Conservation (phyloP, 2,113 vertebrate species). For the Tonatia bakeri region DNA sequence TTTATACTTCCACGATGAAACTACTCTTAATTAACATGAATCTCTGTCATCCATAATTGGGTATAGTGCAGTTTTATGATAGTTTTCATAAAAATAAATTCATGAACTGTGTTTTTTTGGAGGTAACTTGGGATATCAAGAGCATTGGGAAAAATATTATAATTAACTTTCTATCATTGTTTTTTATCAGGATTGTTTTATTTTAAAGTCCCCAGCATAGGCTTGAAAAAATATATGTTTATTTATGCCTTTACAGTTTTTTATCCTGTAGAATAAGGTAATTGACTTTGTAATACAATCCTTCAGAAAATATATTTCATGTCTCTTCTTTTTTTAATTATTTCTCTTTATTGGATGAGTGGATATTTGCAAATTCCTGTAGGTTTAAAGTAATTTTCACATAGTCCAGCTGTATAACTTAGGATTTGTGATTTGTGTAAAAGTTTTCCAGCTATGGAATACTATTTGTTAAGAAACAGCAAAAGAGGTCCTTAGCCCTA, state of each 20-base stretch:
- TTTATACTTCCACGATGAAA: background rate
- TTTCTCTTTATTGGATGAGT: background rate
- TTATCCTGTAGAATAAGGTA: background rate
- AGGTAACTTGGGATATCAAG: background rate
- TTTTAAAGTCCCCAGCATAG: background rate
- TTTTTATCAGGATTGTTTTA: background rate
- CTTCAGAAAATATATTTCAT: background rate
- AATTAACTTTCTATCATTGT: background rate
- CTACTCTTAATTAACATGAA: background rate
- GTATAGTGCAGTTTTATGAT: background rate
- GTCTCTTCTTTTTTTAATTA: background rate
- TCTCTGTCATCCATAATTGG: background rate
- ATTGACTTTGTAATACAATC: background rate
- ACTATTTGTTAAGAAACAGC: background rate
- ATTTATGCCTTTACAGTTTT: background rate
- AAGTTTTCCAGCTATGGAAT: background rate
- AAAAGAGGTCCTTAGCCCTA: background rate
- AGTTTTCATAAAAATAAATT: background rate
- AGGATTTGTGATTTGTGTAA: background rate
- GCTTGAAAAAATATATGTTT: background rate
- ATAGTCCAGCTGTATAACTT: background rate
- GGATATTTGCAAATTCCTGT: background rate
- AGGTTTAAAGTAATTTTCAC: background rate
- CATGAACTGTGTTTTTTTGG: background rate
- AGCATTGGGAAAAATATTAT: background rate